Evolutionary conservation across 2,888 invertebrate species (phyloP), one percentile per base, ranked within the genome.

Genomic region (Pocota personata): DNA sequence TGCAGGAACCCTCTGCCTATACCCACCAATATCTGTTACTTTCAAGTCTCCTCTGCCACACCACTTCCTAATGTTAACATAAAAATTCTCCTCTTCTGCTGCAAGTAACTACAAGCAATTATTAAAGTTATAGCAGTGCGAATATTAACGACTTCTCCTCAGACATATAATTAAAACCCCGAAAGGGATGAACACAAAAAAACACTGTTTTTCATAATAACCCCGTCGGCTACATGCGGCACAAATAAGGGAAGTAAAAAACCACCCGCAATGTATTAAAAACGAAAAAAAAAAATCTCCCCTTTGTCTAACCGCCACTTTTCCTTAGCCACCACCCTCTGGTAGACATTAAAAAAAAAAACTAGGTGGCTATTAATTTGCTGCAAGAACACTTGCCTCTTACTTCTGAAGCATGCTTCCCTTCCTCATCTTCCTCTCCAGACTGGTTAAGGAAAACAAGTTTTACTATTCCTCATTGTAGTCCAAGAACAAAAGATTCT

Each of bases 361-460:
- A 79, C 69, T 71, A 84, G 83, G 83, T 84, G 83, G 79, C 83
- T 84, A 84, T 84, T 84, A 84, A 84, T 84, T 84, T 84, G 79
- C 79, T 64, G 83, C 83, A 79, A 84, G 83, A 84, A 84, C 79
- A 84, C 79, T 84, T 79, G 79, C 79, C 78, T 69, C 67, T 46
- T 46, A 72, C 58, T 16, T 35, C 52, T n/a, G n/a, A n/a, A n/a
- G n/a, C n/a, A n/a, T n/a, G n/a, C n/a, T 55, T 19, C n/a, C 19
- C 19, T 19, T 32, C 12, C 8, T 46, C 48, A 37, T 12, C 40
- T 55, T 30, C 30, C 48, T 43, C 82, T 57, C 71, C 50, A 57
- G 67, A 82, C 76, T 66, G 58, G 60, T 78, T 58, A 43, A 66
- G 77, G 52, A 82, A 77, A 82, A 73, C 75, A 66, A 78, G 46